These are phyloP conservation scores for Chiroxiphia lanceolata DNA, from an alignment of 2,797 vertebrate genomes.

Conservation along the genomic window DNA sequence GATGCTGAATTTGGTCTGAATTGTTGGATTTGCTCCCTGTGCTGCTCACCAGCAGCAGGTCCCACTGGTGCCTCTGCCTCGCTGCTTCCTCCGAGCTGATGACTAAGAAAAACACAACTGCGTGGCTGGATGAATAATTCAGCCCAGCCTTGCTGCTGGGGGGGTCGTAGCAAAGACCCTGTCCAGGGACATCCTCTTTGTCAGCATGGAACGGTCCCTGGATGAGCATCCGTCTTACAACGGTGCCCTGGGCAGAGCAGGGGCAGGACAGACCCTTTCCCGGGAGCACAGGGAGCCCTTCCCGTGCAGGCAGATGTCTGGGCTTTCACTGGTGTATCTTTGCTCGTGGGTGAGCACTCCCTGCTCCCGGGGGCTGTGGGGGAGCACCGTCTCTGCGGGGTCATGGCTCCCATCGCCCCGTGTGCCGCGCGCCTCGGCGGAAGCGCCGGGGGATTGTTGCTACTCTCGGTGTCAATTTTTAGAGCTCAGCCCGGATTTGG, in stretches of 20 bases:
- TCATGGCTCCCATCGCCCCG: rapidly evolving
- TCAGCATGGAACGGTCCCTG: rapidly evolving
- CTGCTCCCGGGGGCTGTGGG: rapidly evolving
- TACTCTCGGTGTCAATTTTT: not conserved
- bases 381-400: rapidly evolving
- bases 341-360: rapidly evolving
- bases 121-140: not conserved
- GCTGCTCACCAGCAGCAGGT: rapidly evolving
- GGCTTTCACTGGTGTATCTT: not conserved
- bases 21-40: rapidly evolving
- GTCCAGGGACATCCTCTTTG: not conserved
- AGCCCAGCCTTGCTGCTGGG: not conserved
- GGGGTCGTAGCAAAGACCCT: rapidly evolving
- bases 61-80: not conserved
- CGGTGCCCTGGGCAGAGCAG: rapidly evolving
- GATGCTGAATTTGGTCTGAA: not conserved
- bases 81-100: not conserved
- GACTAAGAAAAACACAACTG: not conserved
- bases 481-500: not conserved
- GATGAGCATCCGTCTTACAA: not conserved
- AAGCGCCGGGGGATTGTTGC: not conserved
- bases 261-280: not conserved
- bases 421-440: not conserved
- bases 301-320: not conserved
- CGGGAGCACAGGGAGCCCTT: not conserved